These are phyloP conservation scores for Oceanodroma leucorhoa DNA, from an alignment of 2,797 vertebrate species.

Conservation along the genomic window DNA sequence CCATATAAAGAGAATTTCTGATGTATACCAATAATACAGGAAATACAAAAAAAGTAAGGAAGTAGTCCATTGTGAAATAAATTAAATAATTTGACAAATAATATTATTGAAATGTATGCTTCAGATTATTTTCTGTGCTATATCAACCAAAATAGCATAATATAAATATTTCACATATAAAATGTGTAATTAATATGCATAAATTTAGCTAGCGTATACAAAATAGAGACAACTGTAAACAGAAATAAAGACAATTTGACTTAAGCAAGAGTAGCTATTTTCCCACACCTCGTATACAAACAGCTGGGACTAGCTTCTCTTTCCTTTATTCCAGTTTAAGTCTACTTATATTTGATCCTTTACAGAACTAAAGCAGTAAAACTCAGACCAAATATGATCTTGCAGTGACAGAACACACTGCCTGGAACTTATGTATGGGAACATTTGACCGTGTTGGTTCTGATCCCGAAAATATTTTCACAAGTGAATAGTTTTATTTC, in stretches of 20 bases:
- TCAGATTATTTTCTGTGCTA: not conserved
- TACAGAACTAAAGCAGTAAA: not conserved
- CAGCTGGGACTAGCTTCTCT: not conserved
- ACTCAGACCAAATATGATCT: not conserved
- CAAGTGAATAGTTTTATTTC: not conserved
- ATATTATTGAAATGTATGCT: not conserved
- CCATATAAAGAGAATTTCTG: not conserved
- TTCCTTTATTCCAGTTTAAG: not conserved
- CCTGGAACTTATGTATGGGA: not conserved
- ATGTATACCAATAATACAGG: not conserved
- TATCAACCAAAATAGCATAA: not conserved
- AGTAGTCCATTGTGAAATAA: not conserved
- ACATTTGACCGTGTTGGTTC: not conserved
- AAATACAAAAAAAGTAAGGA: not conserved
- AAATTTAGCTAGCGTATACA: not conserved
- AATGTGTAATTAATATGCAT: not conserved
- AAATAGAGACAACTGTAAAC: not conserved
- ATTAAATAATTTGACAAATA: not conserved
- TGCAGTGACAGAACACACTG: not conserved
- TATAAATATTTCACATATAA: not conserved
- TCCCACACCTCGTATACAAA: not conserved
- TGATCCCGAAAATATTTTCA: not conserved
- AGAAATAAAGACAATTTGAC: not conserved
- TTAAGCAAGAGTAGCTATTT: not conserved
- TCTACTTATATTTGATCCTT: not conserved